Conservation (phyloP, 2,888 invertebrate genomes). For the Napeogenes sylphis region DNA sequence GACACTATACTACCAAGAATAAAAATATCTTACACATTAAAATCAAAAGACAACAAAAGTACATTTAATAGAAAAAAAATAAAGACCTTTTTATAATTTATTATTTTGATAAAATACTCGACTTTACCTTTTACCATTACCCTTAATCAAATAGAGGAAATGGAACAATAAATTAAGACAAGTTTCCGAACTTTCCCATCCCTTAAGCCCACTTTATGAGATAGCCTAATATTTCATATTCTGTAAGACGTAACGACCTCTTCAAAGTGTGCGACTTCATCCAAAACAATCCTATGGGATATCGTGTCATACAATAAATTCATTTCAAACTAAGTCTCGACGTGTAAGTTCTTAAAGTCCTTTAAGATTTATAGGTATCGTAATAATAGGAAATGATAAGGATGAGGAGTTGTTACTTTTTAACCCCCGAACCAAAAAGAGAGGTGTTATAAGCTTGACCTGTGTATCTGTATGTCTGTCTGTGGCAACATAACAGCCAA, state of each 20-base stretch:
- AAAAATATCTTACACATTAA: too few relatives aligned
- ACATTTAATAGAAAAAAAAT: too few relatives aligned
- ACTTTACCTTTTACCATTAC: neutral
- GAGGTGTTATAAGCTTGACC: too few relatives aligned
- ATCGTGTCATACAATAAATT: slow-evolving; percentile 58
- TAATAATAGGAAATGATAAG: slow-evolving; percentile 11
- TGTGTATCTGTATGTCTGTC: too few relatives aligned
- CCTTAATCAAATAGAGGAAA: slow-evolving; percentile 7
- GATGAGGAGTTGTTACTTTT: neutral
- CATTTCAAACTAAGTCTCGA: slow-evolving; percentile 45
- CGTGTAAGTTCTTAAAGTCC: slow-evolving; percentile 18
- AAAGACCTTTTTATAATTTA: too few relatives aligned
- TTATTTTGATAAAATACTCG: too few relatives aligned
- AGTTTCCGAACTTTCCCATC: slow-evolving; percentile 1
- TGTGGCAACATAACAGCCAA: too few relatives aligned
- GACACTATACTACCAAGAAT: too few relatives aligned
- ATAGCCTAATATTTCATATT: slow-evolving; percentile 25
- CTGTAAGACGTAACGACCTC: slow-evolving; percentile 29
- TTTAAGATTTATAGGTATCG: slow-evolving; percentile 12
- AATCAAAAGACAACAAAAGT: too few relatives aligned
- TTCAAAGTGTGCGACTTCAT: slow-evolving; percentile 20
- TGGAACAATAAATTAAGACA: slow-evolving; percentile 4
- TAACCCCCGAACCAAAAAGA: too few relatives aligned
- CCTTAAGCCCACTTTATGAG: slow-evolving; percentile 6
- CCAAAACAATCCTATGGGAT: slow-evolving; percentile 38